Percentiles rank a stretch among this genome's conserved stretches.
These are phyloP conservation scores for Rhinogobius similis DNA, from an alignment of 2,113 vertebrate genomes.

Conservation along the genomic window DNA sequence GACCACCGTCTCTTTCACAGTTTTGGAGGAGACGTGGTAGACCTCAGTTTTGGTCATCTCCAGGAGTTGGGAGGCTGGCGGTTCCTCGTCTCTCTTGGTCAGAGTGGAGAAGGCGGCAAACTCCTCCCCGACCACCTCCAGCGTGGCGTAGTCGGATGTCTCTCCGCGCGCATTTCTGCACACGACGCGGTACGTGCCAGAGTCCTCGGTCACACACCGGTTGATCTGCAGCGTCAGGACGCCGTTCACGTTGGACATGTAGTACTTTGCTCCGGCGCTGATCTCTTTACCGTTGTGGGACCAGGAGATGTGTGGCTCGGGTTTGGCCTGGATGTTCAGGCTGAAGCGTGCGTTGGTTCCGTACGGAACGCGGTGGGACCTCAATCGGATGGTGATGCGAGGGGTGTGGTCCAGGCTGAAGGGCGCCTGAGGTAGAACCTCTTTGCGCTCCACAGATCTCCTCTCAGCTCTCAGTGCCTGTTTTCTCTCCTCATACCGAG, in stretches of 20 bases:
- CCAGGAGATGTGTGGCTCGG: slow-evolving; percentile 90
- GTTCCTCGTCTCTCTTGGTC: slow-evolving; percentile 84
- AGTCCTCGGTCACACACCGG: slow-evolving; percentile 88
- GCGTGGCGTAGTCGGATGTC: slow-evolving; percentile 91
- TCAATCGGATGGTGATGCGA: slow-evolving; percentile 92
- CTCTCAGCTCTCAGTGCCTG: slow-evolving; percentile 90
- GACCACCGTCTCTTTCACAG: slow-evolving; percentile 58
- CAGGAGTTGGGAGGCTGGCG: slow-evolving; percentile 83
- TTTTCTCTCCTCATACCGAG: slow-evolving; percentile 94
- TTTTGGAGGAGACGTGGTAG: slow-evolving; percentile 88
- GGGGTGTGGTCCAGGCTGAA: slow-evolving; percentile 93
- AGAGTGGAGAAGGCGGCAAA: slow-evolving; percentile 84
- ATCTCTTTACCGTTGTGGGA: slow-evolving; percentile 92
- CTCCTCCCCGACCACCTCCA: slow-evolving; percentile 88
- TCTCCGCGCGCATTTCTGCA: slow-evolving; percentile 93
- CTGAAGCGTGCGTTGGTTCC: slow-evolving; percentile 90
- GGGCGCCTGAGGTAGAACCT: slow-evolving; percentile 89
- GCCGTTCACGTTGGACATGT: slow-evolving; percentile 87
- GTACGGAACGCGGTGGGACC: slow-evolving; percentile 88
- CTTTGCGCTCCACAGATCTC: slow-evolving; percentile 85
- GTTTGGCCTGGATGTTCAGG: slow-evolving; percentile 92
- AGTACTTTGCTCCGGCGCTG: slow-evolving; percentile 85
- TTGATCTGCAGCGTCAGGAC: slow-evolving; percentile 91
- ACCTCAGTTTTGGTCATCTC: slow-evolving; percentile 88
- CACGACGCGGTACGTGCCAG: slow-evolving; percentile 91